Conservation (phyloP, 2,888 invertebrate genomes). For the Zygothrica quintamaculata region DNA sequence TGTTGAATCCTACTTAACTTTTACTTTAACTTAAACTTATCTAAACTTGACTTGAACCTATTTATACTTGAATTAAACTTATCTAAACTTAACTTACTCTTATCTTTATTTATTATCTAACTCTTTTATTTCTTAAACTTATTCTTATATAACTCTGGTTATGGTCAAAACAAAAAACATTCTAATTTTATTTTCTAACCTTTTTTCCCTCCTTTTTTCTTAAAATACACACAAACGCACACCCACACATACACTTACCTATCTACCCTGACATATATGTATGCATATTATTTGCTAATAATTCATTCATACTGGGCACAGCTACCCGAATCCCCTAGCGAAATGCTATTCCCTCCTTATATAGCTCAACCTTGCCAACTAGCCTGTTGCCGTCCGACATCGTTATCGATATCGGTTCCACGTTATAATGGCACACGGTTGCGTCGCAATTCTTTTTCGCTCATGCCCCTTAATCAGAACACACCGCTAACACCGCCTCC, state of each 20-base stretch:
- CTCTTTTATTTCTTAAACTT: constrained; percentile 46
- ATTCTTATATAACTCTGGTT: constrained; percentile 62
- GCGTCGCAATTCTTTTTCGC: constrained; percentile 72
- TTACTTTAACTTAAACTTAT: constrained; percentile 11
- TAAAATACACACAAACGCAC: constrained; percentile 38
- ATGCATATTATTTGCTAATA: background rate
- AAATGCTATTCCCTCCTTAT: constrained; percentile 84
- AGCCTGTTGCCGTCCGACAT: constrained; percentile 83
- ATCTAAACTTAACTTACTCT: constrained; percentile 46
- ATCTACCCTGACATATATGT: constrained; percentile 10
- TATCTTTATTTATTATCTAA: constrained; percentile 26
- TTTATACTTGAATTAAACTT: background rate
- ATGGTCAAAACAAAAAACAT: constrained; percentile 74
- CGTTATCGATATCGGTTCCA: constrained; percentile 81
- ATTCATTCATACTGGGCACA: constrained; percentile 54
- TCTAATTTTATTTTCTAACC: constrained; percentile 76
- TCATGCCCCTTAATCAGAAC: constrained; percentile 55
- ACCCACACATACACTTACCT: constrained; percentile 25
- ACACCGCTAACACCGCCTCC: constrained; percentile 81
- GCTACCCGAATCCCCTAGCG: constrained; percentile 84
- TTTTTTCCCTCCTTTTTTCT: constrained; percentile 53
- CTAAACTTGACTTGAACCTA: background rate
- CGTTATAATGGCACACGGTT: constrained; percentile 66
- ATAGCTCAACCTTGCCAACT: constrained; percentile 84
- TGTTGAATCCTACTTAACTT: background rate